Conservation (phyloP, 1,140 invertebrate genomes). For the Druon quercuslanigerum region DNA sequence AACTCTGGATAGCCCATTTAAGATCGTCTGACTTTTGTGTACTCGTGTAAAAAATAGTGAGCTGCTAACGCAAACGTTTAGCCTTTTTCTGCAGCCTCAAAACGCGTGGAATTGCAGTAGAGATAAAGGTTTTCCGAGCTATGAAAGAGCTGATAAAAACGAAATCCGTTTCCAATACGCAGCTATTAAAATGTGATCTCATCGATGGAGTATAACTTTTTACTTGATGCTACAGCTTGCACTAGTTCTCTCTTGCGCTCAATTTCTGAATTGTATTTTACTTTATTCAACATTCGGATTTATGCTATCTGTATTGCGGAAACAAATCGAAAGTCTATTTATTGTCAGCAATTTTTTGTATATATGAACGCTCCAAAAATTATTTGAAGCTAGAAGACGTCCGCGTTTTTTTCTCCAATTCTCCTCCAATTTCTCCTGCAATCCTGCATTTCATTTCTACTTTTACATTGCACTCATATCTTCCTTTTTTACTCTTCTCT, state of each 20-base stretch:
- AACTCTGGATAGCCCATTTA: constrained; percentile 28
- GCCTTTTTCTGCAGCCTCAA: background rate
- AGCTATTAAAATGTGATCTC: constrained; percentile 55
- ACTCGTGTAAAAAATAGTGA: constrained; percentile 35
- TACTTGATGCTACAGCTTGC: constrained; percentile 1
- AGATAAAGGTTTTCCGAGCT: constrained; percentile 22
- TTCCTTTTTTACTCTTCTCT: too few species aligned
- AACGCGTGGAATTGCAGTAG: background rate
- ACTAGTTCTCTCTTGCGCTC: background rate
- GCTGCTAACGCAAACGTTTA: background rate
- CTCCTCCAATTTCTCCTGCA: too few species aligned
- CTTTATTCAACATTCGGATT: too few species aligned
- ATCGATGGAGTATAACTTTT: constrained; percentile 46
- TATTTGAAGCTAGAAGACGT: too few species aligned
- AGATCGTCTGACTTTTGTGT: constrained; percentile 35
- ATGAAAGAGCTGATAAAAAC: constrained; percentile 44
- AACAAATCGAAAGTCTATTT: too few species aligned
- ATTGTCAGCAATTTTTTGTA: too few species aligned
- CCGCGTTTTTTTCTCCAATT: too few species aligned
- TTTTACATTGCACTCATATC: too few species aligned
- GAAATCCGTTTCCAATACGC: constrained; percentile 58
- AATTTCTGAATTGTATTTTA: too few species aligned
- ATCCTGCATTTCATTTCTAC: too few species aligned
- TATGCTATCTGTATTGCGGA: too few species aligned
- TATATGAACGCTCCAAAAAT: too few species aligned